Percentiles rank a stretch among this genome's conserved stretches.
Conservation (phyloP, 2,888 invertebrate species). For the Ennomos quercinarius region DNA sequence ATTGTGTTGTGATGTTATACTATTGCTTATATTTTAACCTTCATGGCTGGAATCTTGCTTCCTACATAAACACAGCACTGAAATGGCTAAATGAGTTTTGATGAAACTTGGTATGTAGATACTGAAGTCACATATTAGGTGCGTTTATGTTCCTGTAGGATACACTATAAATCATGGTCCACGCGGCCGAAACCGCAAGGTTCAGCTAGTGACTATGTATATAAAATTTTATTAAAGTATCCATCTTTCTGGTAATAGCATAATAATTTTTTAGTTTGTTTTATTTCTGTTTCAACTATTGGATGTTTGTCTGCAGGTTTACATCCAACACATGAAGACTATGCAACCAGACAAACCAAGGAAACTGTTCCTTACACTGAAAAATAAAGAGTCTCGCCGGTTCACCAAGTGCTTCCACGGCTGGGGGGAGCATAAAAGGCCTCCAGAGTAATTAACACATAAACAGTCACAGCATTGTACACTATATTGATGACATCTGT, state of each 20-base stretch:
- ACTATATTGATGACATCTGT: background rate
- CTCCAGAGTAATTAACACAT: conserved; percentile 88
- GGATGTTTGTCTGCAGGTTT: conserved; percentile 98
- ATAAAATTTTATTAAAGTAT: too few relatives aligned
- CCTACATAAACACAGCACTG: too few relatives aligned
- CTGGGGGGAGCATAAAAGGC: conserved; percentile 96
- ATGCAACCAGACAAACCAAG: conserved; percentile 96
- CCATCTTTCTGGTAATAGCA: too few relatives aligned
- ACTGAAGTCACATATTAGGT: too few relatives aligned
- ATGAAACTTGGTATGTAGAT: too few relatives aligned
- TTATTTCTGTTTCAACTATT: background rate
- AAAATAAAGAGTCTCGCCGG: conserved; percentile 97
- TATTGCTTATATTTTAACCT: too few relatives aligned
- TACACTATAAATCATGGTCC: too few relatives aligned
- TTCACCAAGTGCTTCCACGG: conserved; percentile 99
- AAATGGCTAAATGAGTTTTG: too few relatives aligned
- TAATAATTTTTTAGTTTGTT: background rate
- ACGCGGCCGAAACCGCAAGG: too few relatives aligned
- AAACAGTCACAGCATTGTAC: conserved; percentile 2
- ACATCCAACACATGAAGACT: conserved; percentile 98
- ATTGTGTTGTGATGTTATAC: background rate
- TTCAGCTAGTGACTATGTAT: too few relatives aligned
- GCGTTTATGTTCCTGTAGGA: too few relatives aligned
- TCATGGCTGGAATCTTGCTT: too few relatives aligned
- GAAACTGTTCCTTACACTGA: conserved; percentile 97